Conservation (phyloP, 1,140 invertebrate species). For the Coptotermes formosanus region DNA sequence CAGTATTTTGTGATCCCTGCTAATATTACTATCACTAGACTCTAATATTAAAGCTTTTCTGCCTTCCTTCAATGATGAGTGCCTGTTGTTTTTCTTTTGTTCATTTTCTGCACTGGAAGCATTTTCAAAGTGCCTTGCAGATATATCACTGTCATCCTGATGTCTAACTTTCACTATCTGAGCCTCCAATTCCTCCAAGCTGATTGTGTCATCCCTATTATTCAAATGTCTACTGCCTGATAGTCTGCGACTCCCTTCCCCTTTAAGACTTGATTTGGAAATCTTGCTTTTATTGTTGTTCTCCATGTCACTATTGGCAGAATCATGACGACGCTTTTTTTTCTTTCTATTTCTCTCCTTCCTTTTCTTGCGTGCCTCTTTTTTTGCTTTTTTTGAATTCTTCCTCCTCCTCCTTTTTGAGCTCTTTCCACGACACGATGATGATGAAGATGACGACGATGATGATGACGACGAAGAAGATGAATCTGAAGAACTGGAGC, state of each 20-base stretch:
- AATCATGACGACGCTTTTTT: not conserved
- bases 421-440: conserved; percentile 3
- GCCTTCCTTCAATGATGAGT: not conserved
- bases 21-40: not conserved
- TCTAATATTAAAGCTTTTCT: not conserved
- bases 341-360: not conserved
- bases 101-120: not conserved
- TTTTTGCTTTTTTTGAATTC: conserved; percentile 9
- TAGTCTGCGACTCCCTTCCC: not conserved
- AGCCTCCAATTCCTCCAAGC: not conserved
- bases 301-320: conserved; percentile 18
- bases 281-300: not conserved
- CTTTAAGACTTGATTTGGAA: conserved; percentile 4
- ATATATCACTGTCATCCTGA: not conserved
- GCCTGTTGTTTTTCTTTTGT: not conserved
- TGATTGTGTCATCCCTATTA: not conserved
- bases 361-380: conserved; percentile 23
- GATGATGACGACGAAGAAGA: not conserved
- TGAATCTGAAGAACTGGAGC: not conserved
- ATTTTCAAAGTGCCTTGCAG: not conserved
- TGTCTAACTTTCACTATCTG: not conserved
- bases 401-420: conserved; percentile 27
- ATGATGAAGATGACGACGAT: conserved; percentile 18
- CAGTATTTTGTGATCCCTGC: not conserved
- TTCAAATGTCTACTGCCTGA: not conserved